Evolutionary conservation across 2,888 invertebrate species (phyloP).

Genomic region (Coenonympha arcania): DNA sequence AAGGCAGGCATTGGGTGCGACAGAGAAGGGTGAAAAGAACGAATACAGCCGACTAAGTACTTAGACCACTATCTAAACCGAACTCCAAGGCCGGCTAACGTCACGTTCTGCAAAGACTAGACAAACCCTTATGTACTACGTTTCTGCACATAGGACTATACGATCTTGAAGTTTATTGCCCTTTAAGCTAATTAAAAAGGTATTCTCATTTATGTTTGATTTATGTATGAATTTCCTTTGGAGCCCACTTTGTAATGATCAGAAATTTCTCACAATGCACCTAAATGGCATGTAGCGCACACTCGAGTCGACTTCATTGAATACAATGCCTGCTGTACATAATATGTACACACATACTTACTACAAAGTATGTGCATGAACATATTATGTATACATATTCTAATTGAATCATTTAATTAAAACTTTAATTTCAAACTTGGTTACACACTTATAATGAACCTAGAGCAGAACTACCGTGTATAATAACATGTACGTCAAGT

Average conservation of each 20-base stretch:
- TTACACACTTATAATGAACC: no score
- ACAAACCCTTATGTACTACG: constrained; percentile 41
- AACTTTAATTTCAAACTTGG: no score
- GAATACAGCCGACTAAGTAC: constrained; percentile 49
- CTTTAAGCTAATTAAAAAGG: constrained; percentile 22
- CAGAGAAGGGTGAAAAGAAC: constrained; percentile 45
- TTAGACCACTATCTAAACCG: constrained; percentile 49
- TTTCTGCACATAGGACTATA: constrained; percentile 10
- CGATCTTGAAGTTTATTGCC: constrained; percentile 49
- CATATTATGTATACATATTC: no score
- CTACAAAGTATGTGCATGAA: no score
- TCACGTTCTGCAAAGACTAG: constrained; percentile 67
- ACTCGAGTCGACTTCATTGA: no score
- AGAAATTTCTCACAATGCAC: not conserved
- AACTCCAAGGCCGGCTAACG: constrained; percentile 67
- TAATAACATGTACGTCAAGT: constrained; percentile 10
- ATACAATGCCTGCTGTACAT: no score
- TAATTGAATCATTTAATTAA: no score
- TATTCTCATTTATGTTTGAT: not conserved
- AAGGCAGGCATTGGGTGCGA: constrained; percentile 56
- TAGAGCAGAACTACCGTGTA: not conserved
- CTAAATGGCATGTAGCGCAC: no score
- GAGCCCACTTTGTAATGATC: not conserved
- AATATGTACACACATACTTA: no score
- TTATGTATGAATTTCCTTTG: not conserved